Evolutionary conservation across 64 coral and sea anemone genomes (phyloP).

Genomic region (Dendrophyllia cribrosa): DNA sequence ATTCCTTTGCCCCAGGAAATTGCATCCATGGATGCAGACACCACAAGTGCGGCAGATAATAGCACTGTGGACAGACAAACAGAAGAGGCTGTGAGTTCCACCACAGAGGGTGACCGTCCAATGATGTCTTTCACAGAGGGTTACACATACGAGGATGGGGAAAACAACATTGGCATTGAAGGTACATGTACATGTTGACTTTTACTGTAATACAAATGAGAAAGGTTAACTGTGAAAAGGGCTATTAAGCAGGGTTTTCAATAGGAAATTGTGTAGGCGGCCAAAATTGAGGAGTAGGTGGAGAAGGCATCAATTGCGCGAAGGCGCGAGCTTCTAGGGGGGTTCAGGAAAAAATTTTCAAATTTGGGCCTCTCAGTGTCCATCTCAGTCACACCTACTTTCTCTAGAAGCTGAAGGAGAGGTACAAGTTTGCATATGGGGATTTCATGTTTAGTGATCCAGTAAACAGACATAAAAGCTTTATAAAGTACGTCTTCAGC

Average conservation of each 20-base stretch:
- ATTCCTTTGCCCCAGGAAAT: constrained; percentile 44
- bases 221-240: no score
- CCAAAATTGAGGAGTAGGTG: no score
- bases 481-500: constrained; percentile 66
- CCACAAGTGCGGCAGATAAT: constrained; percentile 29
- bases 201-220: no score
- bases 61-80: not conserved
- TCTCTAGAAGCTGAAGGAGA: constrained; percentile 67
- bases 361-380: no score
- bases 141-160: not conserved
- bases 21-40: constrained; percentile 75
- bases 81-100: constrained; percentile 43
- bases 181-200: not conserved
- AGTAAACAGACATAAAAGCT: constrained; percentile 72
- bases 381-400: constrained; percentile 59
- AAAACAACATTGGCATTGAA: not conserved
- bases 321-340: no score
- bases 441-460: constrained; percentile 70
- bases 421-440: constrained; percentile 61
- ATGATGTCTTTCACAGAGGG: not conserved
- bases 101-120: constrained; percentile 21
- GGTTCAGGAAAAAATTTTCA: no score
- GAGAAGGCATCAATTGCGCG: no score
- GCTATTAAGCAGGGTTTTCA: no score
- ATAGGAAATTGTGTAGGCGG: no score